Conservation (phyloP, 37 sponge, comb jelly and placozoan genomes). For the Agelas oroides region DNA sequence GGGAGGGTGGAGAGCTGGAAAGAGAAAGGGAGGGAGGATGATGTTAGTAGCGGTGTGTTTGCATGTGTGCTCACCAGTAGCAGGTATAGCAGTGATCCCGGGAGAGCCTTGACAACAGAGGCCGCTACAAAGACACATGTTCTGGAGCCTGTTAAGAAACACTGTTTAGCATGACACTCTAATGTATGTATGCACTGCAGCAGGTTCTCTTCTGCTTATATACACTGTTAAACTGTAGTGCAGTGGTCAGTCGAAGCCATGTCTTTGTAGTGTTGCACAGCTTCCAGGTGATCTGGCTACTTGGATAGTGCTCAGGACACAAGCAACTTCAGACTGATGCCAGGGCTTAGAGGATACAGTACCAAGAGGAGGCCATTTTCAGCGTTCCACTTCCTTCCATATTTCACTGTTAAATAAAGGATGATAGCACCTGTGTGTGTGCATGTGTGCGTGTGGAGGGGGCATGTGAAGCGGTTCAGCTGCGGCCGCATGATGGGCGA, state of each 20-base stretch:
- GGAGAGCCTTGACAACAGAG: conserved; percentile 1
- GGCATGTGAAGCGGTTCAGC: not conserved
- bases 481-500: no score
- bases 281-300: no score
- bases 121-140: not conserved
- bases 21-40: not conserved
- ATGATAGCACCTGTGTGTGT: conserved; percentile 1
- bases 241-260: no score
- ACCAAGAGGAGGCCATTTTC: conserved; percentile 13
- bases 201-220: no score
- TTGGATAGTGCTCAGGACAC: no score
- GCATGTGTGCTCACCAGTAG: conserved; percentile 1
- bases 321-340: no score
- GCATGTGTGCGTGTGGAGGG: not conserved
- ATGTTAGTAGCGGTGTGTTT: not conserved
- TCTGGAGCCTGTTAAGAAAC: no score
- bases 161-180: no score
- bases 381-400: conserved; percentile 5
- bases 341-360: no score
- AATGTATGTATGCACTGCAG: no score
- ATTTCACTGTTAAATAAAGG: not conserved
- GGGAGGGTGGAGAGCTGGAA: conserved; percentile 35
- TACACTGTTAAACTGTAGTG: no score
- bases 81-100: not conserved
- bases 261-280: no score